Conservation (phyloP, 2,797 vertebrate genomes). For the Rousettus madagascariensis region DNA sequence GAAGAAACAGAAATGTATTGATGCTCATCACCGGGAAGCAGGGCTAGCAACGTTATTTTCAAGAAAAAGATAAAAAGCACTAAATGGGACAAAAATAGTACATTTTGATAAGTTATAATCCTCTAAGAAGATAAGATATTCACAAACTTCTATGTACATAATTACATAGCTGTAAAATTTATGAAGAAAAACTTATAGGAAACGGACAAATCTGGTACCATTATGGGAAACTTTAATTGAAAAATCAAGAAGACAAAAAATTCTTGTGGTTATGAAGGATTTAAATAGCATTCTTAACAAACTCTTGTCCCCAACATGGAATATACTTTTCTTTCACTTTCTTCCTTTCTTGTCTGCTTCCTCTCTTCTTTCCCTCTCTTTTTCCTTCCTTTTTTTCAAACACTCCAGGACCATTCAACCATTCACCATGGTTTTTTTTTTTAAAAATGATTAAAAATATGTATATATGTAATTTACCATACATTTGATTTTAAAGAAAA, state of each 20-base stretch:
- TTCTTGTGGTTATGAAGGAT: not conserved
- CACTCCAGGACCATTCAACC: not conserved
- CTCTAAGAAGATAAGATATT: not conserved
- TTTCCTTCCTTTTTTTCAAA: not conserved
- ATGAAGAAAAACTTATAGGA: not conserved
- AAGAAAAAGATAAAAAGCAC: conserved; percentile 4
- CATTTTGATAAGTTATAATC: not conserved
- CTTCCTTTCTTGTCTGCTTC: not conserved
- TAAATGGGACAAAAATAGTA: not conserved
- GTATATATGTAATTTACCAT: not conserved
- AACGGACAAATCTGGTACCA: not conserved
- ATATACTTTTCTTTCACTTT: not conserved
- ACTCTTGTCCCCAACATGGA: not conserved
- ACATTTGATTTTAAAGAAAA: conserved; percentile 18
- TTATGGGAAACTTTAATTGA: not conserved
- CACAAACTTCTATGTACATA: not conserved
- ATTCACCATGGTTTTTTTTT: not conserved
- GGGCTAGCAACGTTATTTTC: not conserved
- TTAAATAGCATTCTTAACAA: not conserved
- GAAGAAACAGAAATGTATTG: not conserved
- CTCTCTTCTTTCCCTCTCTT: not conserved
- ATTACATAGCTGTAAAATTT: not conserved
- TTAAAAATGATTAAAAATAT: not conserved
- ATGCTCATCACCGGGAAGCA: not conserved
- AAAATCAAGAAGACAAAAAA: not conserved